phyloP scores from a whole-genome alignment of 2,113 vertebrate species.

The Urocynchramus pylzowi region DNA sequence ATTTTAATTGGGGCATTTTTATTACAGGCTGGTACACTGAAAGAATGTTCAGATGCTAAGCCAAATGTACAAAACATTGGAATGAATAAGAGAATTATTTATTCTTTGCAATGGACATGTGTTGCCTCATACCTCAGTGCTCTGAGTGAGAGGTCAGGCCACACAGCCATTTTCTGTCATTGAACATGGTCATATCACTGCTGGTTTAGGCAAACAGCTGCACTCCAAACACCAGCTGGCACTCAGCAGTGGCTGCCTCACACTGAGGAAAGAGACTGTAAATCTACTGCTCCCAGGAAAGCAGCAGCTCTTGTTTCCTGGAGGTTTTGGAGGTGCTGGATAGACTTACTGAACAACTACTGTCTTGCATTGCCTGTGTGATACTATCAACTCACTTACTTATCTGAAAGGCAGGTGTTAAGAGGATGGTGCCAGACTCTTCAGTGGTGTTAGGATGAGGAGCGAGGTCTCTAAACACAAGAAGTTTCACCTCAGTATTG shows the following conservation, averaged over 20 bases:
- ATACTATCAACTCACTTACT: background rate
- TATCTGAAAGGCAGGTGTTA: background rate
- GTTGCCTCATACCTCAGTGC: background rate
- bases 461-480: background rate
- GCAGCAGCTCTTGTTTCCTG: background rate
- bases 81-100: background rate
- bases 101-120: background rate
- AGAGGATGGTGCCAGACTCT: background rate
- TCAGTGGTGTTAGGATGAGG: background rate
- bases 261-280: background rate
- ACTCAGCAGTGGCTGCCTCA: background rate
- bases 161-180: background rate
- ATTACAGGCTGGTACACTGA: background rate
- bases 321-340: background rate
- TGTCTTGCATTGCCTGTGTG: background rate
- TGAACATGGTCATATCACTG: background rate
- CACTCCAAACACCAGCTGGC: background rate
- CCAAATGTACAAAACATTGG: background rate
- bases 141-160: background rate
- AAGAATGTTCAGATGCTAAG: background rate
- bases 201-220: background rate
- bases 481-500: background rate
- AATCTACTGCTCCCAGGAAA: background rate
- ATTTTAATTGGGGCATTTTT: slow-evolving; percentile 38
- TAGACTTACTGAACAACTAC: background rate